Evolutionary conservation across 2,888 invertebrate species (phyloP).

Genomic region (Pelosia muscerda): DNA sequence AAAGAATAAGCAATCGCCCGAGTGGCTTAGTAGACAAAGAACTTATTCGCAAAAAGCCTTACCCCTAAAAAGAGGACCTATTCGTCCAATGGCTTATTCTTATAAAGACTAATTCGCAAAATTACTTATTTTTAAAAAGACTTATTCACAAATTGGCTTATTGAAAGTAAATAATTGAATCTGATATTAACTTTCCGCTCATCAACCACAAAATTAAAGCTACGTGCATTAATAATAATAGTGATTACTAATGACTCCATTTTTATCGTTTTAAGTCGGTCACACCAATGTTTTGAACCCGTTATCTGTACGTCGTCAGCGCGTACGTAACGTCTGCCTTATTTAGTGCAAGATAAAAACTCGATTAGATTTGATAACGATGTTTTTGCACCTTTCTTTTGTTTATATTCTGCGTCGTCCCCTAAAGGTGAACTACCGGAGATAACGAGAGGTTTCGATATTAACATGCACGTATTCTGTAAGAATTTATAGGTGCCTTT

Average conservation of each 20-base stretch:
- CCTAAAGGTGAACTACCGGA: constrained; percentile 22
- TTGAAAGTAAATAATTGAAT: no score
- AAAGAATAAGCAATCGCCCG: no score
- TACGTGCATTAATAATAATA: constrained; percentile 1
- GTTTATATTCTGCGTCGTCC: constrained; percentile 21
- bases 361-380: constrained; percentile 35
- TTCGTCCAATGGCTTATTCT: no score
- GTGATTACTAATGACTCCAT: background rate
- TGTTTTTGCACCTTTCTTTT: constrained; percentile 35
- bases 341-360: constrained; percentile 35
- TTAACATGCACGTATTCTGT: background rate
- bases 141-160: no score
- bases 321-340: constrained; percentile 22
- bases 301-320: constrained; percentile 29
- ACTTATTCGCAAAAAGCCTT: no score
- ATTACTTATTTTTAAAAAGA: no score
- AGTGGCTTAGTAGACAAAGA: no score
- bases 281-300: constrained; percentile 28
- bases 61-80: no score
- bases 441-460: background rate
- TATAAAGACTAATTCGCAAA: no score
- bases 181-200: no score
- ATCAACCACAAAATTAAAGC: constrained; percentile 21
- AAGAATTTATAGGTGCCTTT: no score
- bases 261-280: constrained; percentile 19